Evolutionary conservation across 2,888 invertebrate species (phyloP), one percentile per base, ranked within the genome.

Genomic region (Tridacna crocea): DNA sequence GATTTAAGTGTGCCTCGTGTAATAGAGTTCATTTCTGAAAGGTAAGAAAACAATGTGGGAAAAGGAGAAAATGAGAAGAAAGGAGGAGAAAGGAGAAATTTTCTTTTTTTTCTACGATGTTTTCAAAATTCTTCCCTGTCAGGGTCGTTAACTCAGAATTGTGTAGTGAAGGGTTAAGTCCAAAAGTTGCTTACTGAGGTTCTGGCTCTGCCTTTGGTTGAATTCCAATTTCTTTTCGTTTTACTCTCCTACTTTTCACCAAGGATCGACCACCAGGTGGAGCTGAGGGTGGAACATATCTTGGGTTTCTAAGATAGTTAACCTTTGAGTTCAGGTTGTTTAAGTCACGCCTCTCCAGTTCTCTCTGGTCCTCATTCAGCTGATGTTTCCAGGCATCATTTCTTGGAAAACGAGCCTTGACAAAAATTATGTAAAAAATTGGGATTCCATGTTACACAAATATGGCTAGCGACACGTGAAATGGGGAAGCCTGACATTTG

Each of bases 241-340:
- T 88, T 36, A 87, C 88, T 58, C 92, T 90, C 46, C 83, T 65
- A 2, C 82, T 65, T 77, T 92, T 92, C 75, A 93, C 86, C n/a
- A 93, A 84, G 6, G 90, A 84, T 55, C 87, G 79, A 17, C 88
- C 88, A 36, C 90, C 91, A 63, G 88, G 82, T 10, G 88, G 80
- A 11, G 90, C 90, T 36, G 91, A 89, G 1, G 92, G 91, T 11
- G 93, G 90, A 15, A 92, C 82, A 84, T 85, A 89, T 55, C 94
- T 90, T 19, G 93, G 93, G 84, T 94, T 94, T 13, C 91, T 89
- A 46, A 91, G 81, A 82, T 90, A 94, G 84, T 93, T 92, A 1
- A 91, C 89, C 73, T 90, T 91, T n/a, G 91, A 90, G 60, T 94
- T 90, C 27, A 94, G 85, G 65, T 90, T 90, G 48, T 91, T 91